Base-by-base conservation (phyloP, 2,888 invertebrate species). In the Eulithis prunata region DNA sequence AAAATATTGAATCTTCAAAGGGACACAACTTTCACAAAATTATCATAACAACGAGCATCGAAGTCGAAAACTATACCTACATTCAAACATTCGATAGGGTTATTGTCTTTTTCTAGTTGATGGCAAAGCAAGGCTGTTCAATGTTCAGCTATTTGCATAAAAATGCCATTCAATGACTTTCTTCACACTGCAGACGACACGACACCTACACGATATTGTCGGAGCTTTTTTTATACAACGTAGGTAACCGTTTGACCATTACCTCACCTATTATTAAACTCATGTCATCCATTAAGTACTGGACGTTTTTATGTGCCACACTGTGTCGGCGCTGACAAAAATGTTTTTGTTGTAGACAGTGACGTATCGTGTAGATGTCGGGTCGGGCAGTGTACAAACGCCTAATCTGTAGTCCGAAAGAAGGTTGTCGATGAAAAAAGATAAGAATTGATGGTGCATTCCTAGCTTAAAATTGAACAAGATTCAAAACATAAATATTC, bases 11-110 rank as follows among this genome's bases (percentile, higher is more conserved):
- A 53, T 13, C 32, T 13, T 6, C 2, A n/a, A 45, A 46, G 53
- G 60, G 41, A 41, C 8, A 8, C 41, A 79, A 83, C 89, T 90
- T 88, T 89, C 88, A 82, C 86, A 75, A 81, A 78, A 88, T 90
- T 89, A 87, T 67, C 88, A 90, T 89, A 84, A 89, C 84, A 89
- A 87, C 70, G 60, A 57, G 54, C 49, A 58, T 62, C 62, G 67
- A 71, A 72, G 72, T 70, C 72, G 75, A 72, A 84, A 87, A 87
- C 85, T 85, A 77, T 79, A n/a, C n/a, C n/a, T n/a, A 74, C 75
- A 78, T 84, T 85, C 83, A 72, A 74, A 73, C 75, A 79, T 83
- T 78, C 75, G 82, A 81, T 73, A 80, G 78, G 85, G 81, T 80
- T 78, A 81, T 85, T 85, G 82, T 83, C 38, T 65, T 54, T 73